phyloP scores from a whole-genome alignment of 2,888 invertebrate genomes.

The Caenorhabditis angaria region DNA sequence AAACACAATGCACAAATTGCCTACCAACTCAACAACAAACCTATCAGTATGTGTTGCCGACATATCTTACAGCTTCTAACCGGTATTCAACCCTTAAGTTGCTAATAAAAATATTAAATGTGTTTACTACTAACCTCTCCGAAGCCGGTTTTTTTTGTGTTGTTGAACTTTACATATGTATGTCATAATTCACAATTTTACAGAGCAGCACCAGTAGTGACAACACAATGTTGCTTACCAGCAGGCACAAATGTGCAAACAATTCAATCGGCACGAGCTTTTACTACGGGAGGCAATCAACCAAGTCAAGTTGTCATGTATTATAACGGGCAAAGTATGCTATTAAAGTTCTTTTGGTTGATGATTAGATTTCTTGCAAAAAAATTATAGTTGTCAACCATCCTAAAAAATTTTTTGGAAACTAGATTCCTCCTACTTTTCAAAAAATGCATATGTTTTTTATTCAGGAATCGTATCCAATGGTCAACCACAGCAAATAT shows the following conservation, averaged over 20 bases:
- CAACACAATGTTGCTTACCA: constrained; percentile 25
- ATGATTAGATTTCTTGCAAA: too few species aligned
- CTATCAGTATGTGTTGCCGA: constrained; percentile 47
- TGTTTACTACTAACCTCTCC: neutral
- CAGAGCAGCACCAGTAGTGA: neutral
- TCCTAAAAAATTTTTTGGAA: too few species aligned
- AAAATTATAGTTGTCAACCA: too few species aligned
- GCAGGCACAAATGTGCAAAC: constrained; percentile 39
- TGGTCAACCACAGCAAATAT: constrained; percentile 17
- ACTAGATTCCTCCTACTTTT: neutral
- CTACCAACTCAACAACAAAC: constrained; percentile 24
- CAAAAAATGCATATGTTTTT: neutral
- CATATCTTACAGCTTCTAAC: constrained; percentile 16
- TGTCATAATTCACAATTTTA: neutral
- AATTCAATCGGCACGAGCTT: constrained; percentile 36
- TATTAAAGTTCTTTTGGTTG: neutral
- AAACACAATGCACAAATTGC: constrained; percentile 46
- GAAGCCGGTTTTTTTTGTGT: neutral
- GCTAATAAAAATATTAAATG: neutral
- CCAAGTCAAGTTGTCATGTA: constrained; percentile 44
- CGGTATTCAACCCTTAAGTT: constrained; percentile 20
- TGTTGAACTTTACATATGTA: neutral
- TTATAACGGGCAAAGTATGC: constrained; percentile 39
- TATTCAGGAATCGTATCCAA: constrained; percentile 31
- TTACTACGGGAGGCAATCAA: constrained; percentile 26